phyloP scores from a whole-genome alignment of 1,140 invertebrate genomes.

The Bombus pyrosoma region DNA sequence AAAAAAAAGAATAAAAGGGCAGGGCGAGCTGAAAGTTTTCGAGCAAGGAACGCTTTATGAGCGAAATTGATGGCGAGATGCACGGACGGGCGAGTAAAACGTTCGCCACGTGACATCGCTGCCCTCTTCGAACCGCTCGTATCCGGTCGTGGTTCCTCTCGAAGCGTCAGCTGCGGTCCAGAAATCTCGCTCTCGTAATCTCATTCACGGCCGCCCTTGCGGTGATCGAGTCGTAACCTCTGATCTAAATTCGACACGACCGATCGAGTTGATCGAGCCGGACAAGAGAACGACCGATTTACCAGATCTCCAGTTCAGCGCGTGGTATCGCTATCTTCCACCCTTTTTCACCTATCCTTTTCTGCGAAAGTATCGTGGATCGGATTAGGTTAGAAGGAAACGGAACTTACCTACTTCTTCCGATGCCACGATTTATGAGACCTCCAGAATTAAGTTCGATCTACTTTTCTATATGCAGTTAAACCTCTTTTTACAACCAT shows the following conservation, averaged over 20 bases:
- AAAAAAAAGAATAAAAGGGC: background rate
- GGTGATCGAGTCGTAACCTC: background rate
- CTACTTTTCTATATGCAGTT: background rate
- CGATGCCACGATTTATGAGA: background rate
- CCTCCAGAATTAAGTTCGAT: background rate
- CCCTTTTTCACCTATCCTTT: background rate
- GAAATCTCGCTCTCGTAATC: slow-evolving; percentile 34
- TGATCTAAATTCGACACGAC: background rate
- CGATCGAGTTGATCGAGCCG: background rate
- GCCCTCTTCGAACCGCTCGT: slow-evolving; percentile 3
- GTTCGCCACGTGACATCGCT: slow-evolving; percentile 47
- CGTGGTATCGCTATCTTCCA: background rate
- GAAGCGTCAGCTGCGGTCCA: slow-evolving; percentile 48
- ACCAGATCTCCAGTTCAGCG: background rate
- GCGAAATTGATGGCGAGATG: slow-evolving; percentile 56
- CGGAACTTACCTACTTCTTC: background rate
- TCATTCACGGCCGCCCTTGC: slow-evolving; percentile 33
- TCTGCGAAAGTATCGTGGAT: background rate
- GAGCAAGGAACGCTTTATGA: slow-evolving; percentile 52
- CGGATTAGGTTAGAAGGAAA: background rate
- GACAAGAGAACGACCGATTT: background rate
- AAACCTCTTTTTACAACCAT: background rate
- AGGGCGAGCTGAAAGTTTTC: slow-evolving; percentile 13
- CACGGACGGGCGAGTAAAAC: slow-evolving; percentile 53
- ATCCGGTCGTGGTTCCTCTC: slow-evolving; percentile 39